Conservation (phyloP, 53 echinoderm and acorn worm species). For the Arbacia lixula region DNA sequence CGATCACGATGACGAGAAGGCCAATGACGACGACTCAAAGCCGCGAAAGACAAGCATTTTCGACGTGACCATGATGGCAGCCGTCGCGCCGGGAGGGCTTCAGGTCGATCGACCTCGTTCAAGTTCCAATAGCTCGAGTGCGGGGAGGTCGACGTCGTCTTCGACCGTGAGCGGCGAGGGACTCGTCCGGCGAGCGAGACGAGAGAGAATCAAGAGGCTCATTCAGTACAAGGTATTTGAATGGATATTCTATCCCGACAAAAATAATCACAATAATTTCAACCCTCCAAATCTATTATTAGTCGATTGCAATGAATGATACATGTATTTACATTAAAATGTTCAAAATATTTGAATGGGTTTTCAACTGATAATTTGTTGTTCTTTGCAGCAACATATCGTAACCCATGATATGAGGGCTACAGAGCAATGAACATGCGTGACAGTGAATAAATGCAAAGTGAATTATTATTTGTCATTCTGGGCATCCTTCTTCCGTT, state of each 20-base stretch:
- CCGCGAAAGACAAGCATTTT: constrained; percentile 11
- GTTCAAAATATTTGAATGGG: background rate
- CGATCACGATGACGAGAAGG: background rate
- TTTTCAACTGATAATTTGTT: too few relatives aligned
- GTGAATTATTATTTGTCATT: too few relatives aligned
- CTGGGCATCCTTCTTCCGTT: too few relatives aligned
- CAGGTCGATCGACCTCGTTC: constrained; percentile 10
- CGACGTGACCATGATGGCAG: constrained; percentile 41
- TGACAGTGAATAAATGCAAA: too few relatives aligned
- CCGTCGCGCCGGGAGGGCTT: constrained; percentile 9
- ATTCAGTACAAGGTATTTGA: constrained; percentile 17
- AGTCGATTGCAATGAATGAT: too few relatives aligned
- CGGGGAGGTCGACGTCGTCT: background rate
- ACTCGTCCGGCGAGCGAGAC: constrained; percentile 7
- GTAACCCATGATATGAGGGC: too few relatives aligned
- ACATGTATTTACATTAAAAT: background rate
- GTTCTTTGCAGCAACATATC: too few relatives aligned
- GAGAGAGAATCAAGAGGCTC: constrained; percentile 18
- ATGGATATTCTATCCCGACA: too few relatives aligned
- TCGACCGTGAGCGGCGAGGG: background rate
- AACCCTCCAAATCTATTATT: too few relatives aligned
- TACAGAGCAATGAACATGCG: too few relatives aligned
- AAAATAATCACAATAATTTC: too few relatives aligned
- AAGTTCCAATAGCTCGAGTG: background rate
- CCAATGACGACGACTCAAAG: background rate